Conservation (phyloP, 2,113 vertebrate genomes). For the Numenius arquata region DNA sequence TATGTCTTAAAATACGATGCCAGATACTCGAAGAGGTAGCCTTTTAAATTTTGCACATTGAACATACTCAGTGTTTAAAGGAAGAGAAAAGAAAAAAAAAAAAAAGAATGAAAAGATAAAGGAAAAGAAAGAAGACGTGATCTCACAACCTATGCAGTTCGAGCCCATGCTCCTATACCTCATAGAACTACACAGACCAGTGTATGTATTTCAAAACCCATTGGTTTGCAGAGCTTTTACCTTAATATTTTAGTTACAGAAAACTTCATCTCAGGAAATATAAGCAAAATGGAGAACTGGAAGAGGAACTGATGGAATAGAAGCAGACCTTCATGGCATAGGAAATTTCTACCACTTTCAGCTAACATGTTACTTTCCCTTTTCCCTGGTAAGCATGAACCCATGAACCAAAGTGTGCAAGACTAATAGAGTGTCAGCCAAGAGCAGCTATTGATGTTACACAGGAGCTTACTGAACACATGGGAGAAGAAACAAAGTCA, state of each 20-base stretch:
- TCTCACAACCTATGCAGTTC: not conserved
- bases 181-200: not conserved
- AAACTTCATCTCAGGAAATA: not conserved
- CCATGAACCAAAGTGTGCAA: not conserved
- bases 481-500: not conserved
- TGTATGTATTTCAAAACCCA: not conserved
- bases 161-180: not conserved
- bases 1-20: not conserved
- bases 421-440: not conserved
- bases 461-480: not conserved
- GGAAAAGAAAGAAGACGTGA: not conserved
- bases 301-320: not conserved
- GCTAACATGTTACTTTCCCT: not conserved
- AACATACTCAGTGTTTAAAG: not conserved
- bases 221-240: not conserved
- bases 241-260: not conserved
- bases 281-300: not conserved
- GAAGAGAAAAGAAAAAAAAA: not conserved
- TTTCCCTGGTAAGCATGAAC: not conserved
- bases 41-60: not conserved
- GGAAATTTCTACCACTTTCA: not conserved
- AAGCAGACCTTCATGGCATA: not conserved
- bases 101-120: not conserved
- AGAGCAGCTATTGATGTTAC: not conserved
- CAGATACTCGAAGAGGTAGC: not conserved